Base-by-base conservation (phyloP, 1,140 invertebrate genomes). In the Heterodera schachtii region DNA sequence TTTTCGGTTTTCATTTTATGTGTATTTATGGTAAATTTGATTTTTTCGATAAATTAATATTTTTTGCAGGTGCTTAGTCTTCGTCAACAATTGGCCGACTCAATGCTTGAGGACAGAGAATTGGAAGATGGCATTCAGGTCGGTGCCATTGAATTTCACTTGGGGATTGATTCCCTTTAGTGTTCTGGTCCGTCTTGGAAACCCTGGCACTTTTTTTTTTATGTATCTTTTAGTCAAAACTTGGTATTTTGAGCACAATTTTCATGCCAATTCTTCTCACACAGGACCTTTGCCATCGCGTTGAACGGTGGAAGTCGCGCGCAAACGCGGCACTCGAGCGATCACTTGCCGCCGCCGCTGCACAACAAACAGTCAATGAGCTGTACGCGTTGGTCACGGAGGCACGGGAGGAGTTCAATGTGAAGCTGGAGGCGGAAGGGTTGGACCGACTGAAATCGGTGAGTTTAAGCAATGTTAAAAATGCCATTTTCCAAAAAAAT, bases 41-140 rank as follows among this genome's bases (percentile, higher is more conserved):
- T n/a, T n/a, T n/a, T n/a, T n/a, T n/a, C n/a, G n/a, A n/a, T n/a
- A n/a, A n/a, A n/a, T n/a, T n/a, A n/a, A n/a, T n/a, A n/a, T n/a
- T n/a, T n/a, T n/a, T 78, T 49, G 66, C 47, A 66, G 57, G 49
- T 82, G 19, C 60, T 73, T 21, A 52, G 43, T 5, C 71, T 84
- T 8, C 70, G 78, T n/a, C 57, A 85, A 21, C 82, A 84, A 81
- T 52, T 84, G 41, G 13, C 75, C 52, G 71, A 82, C 49, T 84
- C 71, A 43, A 75, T 66, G 60, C 43, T 77, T 31, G 41, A 78
- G 66, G 84, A 86, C 31, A 67, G 80, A 16, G 76, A 85, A 71
- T 67, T 85, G 41, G 76, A 76, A 60, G 75, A 11, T n/a, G 78
- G 57, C 47, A 57, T 79, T 31, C 43, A 78, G 67, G 81, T 82